These are phyloP conservation scores for Phaonia tiefii DNA, from an alignment of 2,888 invertebrate species.

Conservation along the genomic window DNA sequence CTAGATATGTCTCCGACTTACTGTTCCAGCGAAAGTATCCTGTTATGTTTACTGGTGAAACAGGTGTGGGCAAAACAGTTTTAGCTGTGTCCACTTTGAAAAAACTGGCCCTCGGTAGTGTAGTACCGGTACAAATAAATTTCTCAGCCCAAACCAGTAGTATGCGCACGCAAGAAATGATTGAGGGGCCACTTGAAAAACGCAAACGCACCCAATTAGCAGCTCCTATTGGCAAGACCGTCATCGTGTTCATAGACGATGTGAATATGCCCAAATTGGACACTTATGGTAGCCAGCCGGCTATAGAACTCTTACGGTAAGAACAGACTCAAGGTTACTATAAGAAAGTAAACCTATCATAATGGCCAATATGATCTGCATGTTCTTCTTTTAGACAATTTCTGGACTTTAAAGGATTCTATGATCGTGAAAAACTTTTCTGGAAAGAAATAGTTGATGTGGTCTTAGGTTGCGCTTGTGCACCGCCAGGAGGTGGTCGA, in stretches of 20 bases:
- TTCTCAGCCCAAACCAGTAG: slow-evolving; percentile 96
- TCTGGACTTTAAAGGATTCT: slow-evolving; percentile 85
- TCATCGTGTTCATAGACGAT: slow-evolving; percentile 94
- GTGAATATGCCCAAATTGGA: slow-evolving; percentile 95
- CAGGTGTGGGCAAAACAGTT: slow-evolving; percentile 95
- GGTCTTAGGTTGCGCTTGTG: slow-evolving; percentile 92
- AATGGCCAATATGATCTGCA: no score
- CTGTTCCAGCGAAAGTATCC: slow-evolving; percentile 87
- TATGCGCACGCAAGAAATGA: slow-evolving; percentile 88
- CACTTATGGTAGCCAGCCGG: slow-evolving; percentile 94
- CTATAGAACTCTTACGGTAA: slow-evolving; percentile 92
- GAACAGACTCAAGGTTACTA: neutral
- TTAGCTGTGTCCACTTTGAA: slow-evolving; percentile 89
- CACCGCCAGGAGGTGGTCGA: slow-evolving; percentile 94
- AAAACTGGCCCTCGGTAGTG: slow-evolving; percentile 83
- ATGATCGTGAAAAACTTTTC: slow-evolving; percentile 92
- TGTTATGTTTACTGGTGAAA: slow-evolving; percentile 94
- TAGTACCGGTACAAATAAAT: slow-evolving; percentile 90
- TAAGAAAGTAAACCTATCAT: neutral
- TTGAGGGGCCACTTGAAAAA: slow-evolving; percentile 92
- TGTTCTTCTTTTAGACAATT: slow-evolving; percentile 74
- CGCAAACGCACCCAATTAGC: slow-evolving; percentile 89
- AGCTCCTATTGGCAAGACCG: slow-evolving; percentile 90
- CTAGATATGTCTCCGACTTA: slow-evolving; percentile 82
- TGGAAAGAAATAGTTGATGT: slow-evolving; percentile 95